phyloP scores from a whole-genome alignment of 2,797 vertebrate genomes.

The Meda fulgida region DNA sequence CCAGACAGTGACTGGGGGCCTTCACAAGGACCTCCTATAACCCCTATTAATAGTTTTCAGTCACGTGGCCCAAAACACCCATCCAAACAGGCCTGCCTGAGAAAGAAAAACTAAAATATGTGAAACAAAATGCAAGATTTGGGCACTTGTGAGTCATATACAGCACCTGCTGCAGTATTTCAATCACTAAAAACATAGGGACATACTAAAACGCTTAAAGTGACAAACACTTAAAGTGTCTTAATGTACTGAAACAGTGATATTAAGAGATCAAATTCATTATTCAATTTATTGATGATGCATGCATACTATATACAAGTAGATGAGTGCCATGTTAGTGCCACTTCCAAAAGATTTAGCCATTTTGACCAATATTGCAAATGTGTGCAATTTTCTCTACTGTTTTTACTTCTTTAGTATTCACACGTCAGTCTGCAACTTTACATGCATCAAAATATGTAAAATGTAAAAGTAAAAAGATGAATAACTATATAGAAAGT shows the following conservation, averaged over 20 bases:
- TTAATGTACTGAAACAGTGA: too few relatives aligned
- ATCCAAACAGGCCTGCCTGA: background rate
- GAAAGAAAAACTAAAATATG: background rate
- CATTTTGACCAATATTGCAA: background rate
- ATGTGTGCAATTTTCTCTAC: conserved; percentile 54
- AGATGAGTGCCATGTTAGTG: background rate
- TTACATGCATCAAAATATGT: background rate
- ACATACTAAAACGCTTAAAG: background rate
- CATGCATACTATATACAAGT: too few relatives aligned
- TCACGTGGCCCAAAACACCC: background rate
- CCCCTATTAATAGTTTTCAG: background rate
- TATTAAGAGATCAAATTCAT: too few relatives aligned
- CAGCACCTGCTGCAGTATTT: background rate
- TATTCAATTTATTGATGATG: too few relatives aligned
- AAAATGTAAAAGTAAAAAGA: background rate
- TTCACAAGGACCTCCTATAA: background rate
- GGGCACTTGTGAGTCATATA: background rate
- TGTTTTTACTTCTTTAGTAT: background rate
- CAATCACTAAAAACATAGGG: background rate
- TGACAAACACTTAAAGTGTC: background rate
- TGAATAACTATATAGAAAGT: background rate
- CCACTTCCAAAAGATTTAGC: background rate
- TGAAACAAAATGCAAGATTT: background rate
- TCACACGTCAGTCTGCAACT: background rate
- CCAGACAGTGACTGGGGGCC: background rate